Percentiles rank a stretch among this genome's conserved stretches.
Evolutionary conservation across 2,113 vertebrate genomes (phyloP).

Genomic region (Gopherus evgoodei): DNA sequence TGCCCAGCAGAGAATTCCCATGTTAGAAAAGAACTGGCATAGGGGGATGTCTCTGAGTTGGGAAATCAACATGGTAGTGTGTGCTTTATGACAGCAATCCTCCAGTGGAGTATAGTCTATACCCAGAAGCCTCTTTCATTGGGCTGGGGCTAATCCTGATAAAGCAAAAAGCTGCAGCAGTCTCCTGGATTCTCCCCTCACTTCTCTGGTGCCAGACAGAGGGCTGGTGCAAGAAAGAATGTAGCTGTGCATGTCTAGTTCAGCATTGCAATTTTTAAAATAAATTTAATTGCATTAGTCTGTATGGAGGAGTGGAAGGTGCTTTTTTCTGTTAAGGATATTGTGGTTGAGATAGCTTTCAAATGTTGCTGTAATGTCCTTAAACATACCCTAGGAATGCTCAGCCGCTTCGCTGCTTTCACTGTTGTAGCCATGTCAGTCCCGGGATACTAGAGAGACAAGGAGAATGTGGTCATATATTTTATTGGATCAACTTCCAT

Average conservation of each 20-base stretch:
- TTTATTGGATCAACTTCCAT: neutral
- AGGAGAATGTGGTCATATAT: neutral
- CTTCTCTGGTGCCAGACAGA: neutral
- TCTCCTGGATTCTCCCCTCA: neutral
- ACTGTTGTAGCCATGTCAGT: neutral
- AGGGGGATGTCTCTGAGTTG: neutral
- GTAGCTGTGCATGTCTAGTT: rapidly evolving
- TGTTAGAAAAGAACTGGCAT: neutral
- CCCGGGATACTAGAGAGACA: neutral
- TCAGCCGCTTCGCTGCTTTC: neutral
- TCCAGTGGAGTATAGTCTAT: neutral
- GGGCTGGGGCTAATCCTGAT: neutral
- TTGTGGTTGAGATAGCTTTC: neutral
- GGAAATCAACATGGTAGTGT: constrained; percentile 3
- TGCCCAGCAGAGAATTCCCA: neutral
- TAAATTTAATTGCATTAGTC: neutral
- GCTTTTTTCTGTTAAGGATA: neutral
- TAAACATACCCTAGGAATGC: neutral
- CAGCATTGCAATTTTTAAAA: neutral
- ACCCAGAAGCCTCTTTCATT: neutral
- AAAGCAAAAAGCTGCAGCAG: neutral
- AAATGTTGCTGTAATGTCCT: neutral
- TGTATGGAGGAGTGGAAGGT: neutral
- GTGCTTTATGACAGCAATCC: rapidly evolving
- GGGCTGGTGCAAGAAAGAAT: neutral